These are phyloP conservation scores for Hybos culiciformis DNA, from an alignment of 2,888 invertebrate species.

Conservation along the genomic window DNA sequence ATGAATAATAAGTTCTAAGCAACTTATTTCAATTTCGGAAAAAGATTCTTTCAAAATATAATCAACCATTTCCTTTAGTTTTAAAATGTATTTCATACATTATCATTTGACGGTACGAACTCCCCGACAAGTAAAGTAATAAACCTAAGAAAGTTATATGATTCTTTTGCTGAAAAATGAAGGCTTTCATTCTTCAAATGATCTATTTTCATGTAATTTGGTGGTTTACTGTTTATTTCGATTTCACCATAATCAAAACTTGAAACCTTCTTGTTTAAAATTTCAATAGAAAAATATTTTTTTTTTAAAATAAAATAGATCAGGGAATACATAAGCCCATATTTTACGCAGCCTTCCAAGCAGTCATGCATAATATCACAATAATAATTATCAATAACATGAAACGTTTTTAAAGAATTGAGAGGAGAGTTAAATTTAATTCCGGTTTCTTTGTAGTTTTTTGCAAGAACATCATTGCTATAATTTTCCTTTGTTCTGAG, in stretches of 20 bases:
- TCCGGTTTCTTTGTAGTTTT: conserved; percentile 8
- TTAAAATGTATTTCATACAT: conserved; percentile 9
- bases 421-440: conserved; percentile 7
- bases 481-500: neutral
- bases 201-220: conserved; percentile 9
- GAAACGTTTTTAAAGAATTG: conserved; percentile 3
- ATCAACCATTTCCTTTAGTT: conserved; percentile 9
- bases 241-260: conserved; percentile 4
- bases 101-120: conserved; percentile 5
- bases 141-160: conserved; percentile 9
- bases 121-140: conserved; percentile 10
- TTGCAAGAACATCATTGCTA: conserved; percentile 5
- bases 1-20: conserved; percentile 6
- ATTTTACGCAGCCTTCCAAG: conserved; percentile 8
- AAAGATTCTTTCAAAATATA: too few species aligned
- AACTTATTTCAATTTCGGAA: conserved; percentile 6
- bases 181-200: conserved; percentile 6
- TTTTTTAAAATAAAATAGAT: conserved; percentile 5
- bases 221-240: conserved; percentile 6
- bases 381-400: neutral
- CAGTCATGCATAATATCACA: conserved; percentile 4
- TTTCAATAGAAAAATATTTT: conserved; percentile 5
- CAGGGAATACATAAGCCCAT: conserved; percentile 7
- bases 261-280: conserved; percentile 7
- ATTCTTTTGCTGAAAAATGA: conserved; percentile 10